Base-by-base conservation (phyloP, 2,888 invertebrate genomes). In the Andrena flavipes region DNA sequence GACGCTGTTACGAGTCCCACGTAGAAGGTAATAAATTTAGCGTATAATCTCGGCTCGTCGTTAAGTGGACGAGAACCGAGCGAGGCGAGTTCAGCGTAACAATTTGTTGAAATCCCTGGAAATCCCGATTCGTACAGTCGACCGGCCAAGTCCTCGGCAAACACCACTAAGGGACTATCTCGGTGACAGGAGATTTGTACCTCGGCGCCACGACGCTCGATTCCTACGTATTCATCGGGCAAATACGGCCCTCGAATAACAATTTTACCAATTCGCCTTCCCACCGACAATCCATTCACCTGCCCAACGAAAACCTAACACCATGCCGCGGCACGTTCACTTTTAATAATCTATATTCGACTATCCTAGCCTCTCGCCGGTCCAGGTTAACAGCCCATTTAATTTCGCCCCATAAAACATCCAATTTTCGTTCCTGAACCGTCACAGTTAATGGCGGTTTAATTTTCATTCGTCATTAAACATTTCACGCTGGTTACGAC, bases 171-270 rank as follows among this genome's bases (percentile, higher is more conserved):
- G 86, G 82, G 83, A 85, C 82, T 86, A 85, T 87, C 86, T 80
- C 62, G 87, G 84, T 81, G 86, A 88, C 88, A 86, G 86, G 85
- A 88, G 88, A 88, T 88, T 88, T 86, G 88, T 88, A 86, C 87
- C 68, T 67, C 60, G 48, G 59, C 64, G 48, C 49, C 70, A 56
- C 51, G 65, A 84, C 48, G 76, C 49, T 59, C 77, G 63, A 85
- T 74, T 73, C 76, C 73, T 54, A 29, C 76, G 65, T 70, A 75
- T 71, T 76, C 76, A 59, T 63, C 60, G 76, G 59, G 59, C 70
- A 73, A 82, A 76, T 54, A 72, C 63, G 48, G 56, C 16, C 70
- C 65, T 74, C 80, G 64, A 77, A 68, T 67, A 80, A 80, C 63
- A 69, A 75, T 78, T 71, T 59, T 59, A 35, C 35, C 67, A 80